Evolutionary conservation across 2,113 vertebrate species (phyloP).

Genomic region (zebrafish (Danio rerio)): DNA sequence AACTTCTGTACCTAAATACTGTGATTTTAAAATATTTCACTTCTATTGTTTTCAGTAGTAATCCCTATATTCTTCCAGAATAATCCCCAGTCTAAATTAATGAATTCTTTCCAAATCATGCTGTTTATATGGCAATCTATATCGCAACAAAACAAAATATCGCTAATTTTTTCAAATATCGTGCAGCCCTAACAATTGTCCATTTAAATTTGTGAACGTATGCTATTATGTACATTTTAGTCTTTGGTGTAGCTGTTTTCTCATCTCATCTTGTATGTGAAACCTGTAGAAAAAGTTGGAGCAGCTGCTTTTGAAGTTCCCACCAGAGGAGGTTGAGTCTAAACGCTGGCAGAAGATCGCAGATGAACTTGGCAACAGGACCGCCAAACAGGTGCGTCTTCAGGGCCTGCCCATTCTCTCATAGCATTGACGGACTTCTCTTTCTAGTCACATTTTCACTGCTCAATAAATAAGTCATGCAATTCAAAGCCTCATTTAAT

Average conservation of each 20-base stretch:
- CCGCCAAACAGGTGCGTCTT: slow-evolving; percentile 89
- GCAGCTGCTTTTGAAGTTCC: slow-evolving; percentile 92
- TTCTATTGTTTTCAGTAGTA: too few species aligned
- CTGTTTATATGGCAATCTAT: too few species aligned
- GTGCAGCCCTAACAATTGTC: background rate
- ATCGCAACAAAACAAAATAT: too few species aligned
- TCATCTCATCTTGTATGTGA: background rate
- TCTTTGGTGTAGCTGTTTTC: background rate
- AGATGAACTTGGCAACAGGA: slow-evolving; percentile 93
- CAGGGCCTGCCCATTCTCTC: background rate
- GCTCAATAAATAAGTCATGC: background rate
- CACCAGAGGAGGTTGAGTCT: slow-evolving; percentile 95
- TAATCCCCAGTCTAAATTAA: too few species aligned
- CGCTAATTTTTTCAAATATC: too few species aligned
- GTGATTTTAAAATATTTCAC: too few species aligned
- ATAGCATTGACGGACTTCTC: background rate
- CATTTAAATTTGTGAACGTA: background rate
- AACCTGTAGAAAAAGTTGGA: slow-evolving; percentile 91
- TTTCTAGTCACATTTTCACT: background rate
- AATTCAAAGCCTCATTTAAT: background rate
- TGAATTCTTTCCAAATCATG: too few species aligned
- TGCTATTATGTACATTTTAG: background rate
- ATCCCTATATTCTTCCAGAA: too few species aligned
- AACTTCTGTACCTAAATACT: too few species aligned
- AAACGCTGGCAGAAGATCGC: slow-evolving; percentile 98